These are phyloP conservation scores for Hyperoplus lanceolatus DNA, from an alignment of 2,797 vertebrate genomes.

Conservation along the genomic window DNA sequence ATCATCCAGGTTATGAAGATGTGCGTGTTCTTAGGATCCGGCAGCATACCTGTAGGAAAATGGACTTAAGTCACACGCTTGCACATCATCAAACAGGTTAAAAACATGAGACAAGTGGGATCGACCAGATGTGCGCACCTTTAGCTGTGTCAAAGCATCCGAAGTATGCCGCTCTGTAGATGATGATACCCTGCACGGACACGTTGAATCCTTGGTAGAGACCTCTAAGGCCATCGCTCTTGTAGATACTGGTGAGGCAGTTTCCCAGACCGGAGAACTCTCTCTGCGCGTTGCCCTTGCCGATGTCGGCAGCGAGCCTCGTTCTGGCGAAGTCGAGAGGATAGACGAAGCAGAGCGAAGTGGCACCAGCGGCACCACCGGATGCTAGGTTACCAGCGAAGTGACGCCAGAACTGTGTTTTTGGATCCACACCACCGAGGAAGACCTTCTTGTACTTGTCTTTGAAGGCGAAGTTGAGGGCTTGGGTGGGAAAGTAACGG, in stretches of 20 bases:
- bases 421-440: constrained; percentile 97
- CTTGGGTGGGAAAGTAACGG: constrained; percentile 99
- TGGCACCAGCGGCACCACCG: constrained; percentile 96
- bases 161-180: constrained; percentile 99
- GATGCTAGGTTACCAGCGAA: constrained; percentile 97
- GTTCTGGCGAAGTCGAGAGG: constrained; percentile 99
- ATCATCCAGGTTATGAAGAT: constrained; percentile 99
- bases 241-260: constrained; percentile 95
- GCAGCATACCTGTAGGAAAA: constrained; percentile 92
- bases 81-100: not conserved
- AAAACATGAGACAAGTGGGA: not conserved
- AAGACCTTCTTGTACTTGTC: constrained; percentile 99
- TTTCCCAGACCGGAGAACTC: constrained; percentile 95
- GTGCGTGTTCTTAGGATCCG: constrained; percentile 98
- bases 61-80: not conserved
- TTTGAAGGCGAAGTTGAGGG: constrained; percentile 99
- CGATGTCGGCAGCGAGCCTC: constrained; percentile 96
- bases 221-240: constrained; percentile 92
- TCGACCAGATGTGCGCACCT: constrained; percentile 82
- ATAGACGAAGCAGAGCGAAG: constrained; percentile 98
- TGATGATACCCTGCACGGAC: constrained; percentile 99
- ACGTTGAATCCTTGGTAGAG: constrained; percentile 98
- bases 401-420: constrained; percentile 99
- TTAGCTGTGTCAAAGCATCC: constrained; percentile 98
- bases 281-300: constrained; percentile 90